A percentile compares a stretch with the other conserved stretches of the same genome.
phyloP scores from a whole-genome alignment of 2,888 invertebrate genomes.

The Fragum whitleyi region DNA sequence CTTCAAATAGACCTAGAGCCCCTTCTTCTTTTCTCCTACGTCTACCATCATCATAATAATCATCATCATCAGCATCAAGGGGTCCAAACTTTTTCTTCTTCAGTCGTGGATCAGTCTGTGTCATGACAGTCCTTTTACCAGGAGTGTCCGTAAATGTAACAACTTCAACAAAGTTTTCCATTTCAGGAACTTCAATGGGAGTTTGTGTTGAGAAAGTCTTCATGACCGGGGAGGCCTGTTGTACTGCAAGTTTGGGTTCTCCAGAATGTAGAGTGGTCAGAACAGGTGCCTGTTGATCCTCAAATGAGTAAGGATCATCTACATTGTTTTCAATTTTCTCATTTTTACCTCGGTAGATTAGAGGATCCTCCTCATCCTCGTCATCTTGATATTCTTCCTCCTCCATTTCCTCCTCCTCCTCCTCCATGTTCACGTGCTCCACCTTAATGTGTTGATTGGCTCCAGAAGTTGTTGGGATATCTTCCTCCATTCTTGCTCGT shows the following conservation, averaged over 20 bases:
- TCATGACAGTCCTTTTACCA: slow-evolving; percentile 79
- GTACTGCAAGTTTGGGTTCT: background rate
- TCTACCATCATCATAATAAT: slow-evolving; percentile 69
- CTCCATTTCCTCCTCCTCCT: slow-evolving; percentile 43
- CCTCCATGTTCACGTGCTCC: slow-evolving; percentile 39
- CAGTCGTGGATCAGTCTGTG: slow-evolving; percentile 80
- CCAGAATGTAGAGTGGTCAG: slow-evolving; percentile 21
- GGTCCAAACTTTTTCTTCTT: slow-evolving; percentile 82
- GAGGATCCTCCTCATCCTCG: slow-evolving; percentile 49
- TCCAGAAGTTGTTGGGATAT: slow-evolving; percentile 12
- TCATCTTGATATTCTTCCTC: slow-evolving; percentile 51
- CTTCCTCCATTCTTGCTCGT: slow-evolving; percentile 27
- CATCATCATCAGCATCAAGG: slow-evolving; percentile 75
- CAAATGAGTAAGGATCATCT: slow-evolving; percentile 73
- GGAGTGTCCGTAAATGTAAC: slow-evolving; percentile 78
- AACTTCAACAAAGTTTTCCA: slow-evolving; percentile 77
- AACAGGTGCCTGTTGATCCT: slow-evolving; percentile 65
- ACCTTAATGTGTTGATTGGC: slow-evolving; percentile 21
- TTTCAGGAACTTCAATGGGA: slow-evolving; percentile 68
- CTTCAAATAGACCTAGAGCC: slow-evolving; percentile 79
- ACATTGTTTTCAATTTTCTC: slow-evolving; percentile 29
- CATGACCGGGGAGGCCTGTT: slow-evolving; percentile 46
- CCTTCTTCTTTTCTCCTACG: slow-evolving; percentile 73
- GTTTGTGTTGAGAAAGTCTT: slow-evolving; percentile 74
- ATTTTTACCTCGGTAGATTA: slow-evolving; percentile 48